A percentile compares a stretch with the other conserved stretches of the same genome.
These are phyloP conservation scores for Sciurus niger DNA, from an alignment of 2,113 vertebrate genomes.

Conservation along the genomic window DNA sequence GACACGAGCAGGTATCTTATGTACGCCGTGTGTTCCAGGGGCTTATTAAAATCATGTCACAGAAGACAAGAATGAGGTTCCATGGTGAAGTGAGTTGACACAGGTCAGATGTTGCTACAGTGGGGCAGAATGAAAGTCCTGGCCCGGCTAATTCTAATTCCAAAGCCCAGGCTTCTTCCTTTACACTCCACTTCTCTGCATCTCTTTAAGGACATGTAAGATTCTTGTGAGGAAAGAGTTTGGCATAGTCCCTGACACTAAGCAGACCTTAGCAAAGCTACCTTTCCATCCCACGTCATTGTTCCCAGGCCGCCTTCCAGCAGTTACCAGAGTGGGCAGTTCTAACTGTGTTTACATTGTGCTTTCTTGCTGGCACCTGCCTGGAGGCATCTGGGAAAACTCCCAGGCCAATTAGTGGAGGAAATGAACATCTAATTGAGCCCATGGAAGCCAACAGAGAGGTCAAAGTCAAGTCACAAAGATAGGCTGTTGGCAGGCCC, in stretches of 20 bases:
- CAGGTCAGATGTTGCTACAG: no score
- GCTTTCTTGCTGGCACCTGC: neutral
- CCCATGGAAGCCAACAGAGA: neutral
- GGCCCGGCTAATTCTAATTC: neutral
- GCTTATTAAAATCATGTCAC: no score
- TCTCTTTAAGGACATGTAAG: neutral
- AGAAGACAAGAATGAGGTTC: no score
- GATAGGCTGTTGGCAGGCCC: neutral
- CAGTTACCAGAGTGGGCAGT: neutral
- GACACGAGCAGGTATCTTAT: no score
- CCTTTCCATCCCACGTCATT: rapidly evolving
- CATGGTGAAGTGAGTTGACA: no score
- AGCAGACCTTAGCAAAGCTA: neutral
- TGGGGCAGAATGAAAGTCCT: no score
- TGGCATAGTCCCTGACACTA: neutral
- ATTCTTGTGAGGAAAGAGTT: rapidly evolving
- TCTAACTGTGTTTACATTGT: neutral
- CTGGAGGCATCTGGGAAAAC: constrained; percentile 9
- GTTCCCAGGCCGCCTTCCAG: neutral
- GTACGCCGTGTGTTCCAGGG: no score
- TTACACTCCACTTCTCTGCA: neutral
- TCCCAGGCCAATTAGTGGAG: neutral
- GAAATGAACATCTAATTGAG: neutral
- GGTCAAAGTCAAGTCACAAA: neutral
- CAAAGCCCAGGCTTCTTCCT: neutral